Conservation (phyloP, 2,113 vertebrate species). For the Cyanistes caeruleus region DNA sequence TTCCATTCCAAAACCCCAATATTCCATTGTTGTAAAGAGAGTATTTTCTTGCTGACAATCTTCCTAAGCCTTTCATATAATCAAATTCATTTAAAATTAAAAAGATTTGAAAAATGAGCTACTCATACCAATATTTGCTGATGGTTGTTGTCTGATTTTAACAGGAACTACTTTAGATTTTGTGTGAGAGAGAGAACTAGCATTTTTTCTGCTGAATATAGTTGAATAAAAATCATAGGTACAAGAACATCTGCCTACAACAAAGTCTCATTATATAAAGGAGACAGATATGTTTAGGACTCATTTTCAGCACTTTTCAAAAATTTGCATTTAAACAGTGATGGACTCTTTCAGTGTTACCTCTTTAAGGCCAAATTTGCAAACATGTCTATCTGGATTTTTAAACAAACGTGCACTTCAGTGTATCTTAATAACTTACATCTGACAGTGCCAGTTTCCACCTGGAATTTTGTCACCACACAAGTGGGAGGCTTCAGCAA, state of each 20-base stretch:
- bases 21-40: neutral
- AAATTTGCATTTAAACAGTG: neutral
- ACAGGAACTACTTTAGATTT: neutral
- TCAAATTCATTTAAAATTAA: neutral
- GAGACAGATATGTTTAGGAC: neutral
- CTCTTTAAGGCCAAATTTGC: neutral
- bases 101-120: neutral
- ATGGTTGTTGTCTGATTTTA: neutral
- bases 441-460: neutral
- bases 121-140: neutral
- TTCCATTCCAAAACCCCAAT: neutral
- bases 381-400: neutral
- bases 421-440: neutral
- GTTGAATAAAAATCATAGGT: neutral
- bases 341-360: neutral
- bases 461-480: neutral
- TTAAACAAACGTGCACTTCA: neutral
- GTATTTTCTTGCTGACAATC: neutral
- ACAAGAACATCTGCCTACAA: neutral
- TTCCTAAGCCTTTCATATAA: neutral
- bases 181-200: neutral
- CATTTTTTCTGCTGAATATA: neutral
- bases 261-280: neutral
- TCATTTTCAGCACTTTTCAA: neutral
- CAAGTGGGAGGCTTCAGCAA: neutral